A percentile compares a stretch with the other conserved stretches of the same genome.
Conservation (phyloP, 2,113 vertebrate species). For the Capreolus pygargus region DNA sequence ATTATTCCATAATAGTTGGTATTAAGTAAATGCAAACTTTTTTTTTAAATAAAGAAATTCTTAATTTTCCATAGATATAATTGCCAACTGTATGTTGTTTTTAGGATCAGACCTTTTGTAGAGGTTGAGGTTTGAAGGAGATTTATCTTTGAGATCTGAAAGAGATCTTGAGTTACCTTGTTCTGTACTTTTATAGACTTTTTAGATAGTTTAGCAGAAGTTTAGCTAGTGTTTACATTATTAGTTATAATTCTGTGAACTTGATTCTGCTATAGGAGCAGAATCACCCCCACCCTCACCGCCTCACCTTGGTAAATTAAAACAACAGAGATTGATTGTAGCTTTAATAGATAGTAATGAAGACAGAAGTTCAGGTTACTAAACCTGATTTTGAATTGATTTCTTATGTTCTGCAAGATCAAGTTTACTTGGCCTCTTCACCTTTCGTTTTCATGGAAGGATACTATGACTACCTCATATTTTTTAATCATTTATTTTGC, state of each 20-base stretch:
- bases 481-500: not conserved
- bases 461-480: slow-evolving; percentile 27
- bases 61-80: not conserved
- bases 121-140: slow-evolving; percentile 32
- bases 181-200: not conserved
- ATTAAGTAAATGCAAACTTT: not conserved
- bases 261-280: not conserved
- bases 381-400: slow-evolving; percentile 10
- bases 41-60: not conserved
- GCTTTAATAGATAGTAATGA: not conserved
- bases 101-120: not conserved
- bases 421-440: not conserved
- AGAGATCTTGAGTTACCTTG: not conserved
- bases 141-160: not conserved
- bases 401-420: not conserved
- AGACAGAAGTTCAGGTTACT: slow-evolving; percentile 7
- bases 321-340: not conserved
- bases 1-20: not conserved
- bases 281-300: too few species aligned
- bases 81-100: not conserved
- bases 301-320: not conserved
- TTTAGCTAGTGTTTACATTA: not conserved
- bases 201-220: not conserved
- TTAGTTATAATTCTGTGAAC: not conserved
- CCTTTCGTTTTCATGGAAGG: not conserved